Evolutionary conservation across 2,113 vertebrate species (phyloP).

Genomic region (Alligator mississippiensis): DNA sequence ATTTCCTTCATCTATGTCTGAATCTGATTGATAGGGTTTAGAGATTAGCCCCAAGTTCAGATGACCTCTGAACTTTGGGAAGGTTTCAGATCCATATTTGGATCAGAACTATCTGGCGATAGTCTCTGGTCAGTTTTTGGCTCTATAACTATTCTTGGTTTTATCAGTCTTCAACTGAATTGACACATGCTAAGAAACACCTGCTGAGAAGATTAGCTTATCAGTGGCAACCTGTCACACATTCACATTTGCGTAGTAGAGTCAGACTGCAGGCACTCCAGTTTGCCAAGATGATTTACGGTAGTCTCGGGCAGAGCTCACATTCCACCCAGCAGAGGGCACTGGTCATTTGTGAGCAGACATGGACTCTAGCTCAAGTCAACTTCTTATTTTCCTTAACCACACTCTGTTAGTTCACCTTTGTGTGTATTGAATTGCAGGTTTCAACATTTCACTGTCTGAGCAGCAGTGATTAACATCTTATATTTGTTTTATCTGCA

Average conservation of each 20-base stretch:
- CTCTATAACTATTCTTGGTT: background rate
- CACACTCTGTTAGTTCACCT: background rate
- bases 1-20: background rate
- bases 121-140: background rate
- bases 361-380: background rate
- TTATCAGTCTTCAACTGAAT: background rate
- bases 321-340: background rate
- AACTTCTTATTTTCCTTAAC: rapidly evolving
- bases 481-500: background rate
- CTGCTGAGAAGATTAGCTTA: background rate
- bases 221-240: rapidly evolving
- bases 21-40: background rate
- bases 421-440: background rate
- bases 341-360: background rate
- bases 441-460: background rate
- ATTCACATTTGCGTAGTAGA: rapidly evolving
- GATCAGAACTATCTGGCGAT: background rate
- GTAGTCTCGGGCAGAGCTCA: background rate
- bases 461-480: background rate
- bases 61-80: background rate
- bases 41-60: background rate
- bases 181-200: background rate
- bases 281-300: background rate
- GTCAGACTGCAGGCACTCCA: background rate
- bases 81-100: rapidly evolving